A percentile compares a stretch with the other conserved stretches of the same genome.
These are phyloP conservation scores for Bungarus multicinctus DNA, from an alignment of 2,113 vertebrate genomes.

Conservation along the genomic window DNA sequence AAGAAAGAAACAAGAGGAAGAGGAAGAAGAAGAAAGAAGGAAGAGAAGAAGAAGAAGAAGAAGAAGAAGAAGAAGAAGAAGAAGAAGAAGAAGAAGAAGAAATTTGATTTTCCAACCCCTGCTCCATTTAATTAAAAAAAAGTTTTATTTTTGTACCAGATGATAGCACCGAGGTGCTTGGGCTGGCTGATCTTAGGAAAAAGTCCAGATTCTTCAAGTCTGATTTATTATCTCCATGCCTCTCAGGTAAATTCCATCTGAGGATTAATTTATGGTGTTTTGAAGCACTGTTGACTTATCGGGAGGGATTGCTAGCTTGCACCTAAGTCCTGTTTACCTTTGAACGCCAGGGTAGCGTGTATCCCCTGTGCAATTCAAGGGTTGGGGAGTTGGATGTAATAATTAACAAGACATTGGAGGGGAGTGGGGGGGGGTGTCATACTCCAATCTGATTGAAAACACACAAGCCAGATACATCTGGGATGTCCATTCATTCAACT, in stretches of 20 bases:
- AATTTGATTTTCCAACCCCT: no score
- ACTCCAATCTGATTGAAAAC: slow-evolving; percentile 59
- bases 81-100: no score
- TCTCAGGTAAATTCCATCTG: slow-evolving; percentile 51
- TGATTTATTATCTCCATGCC: slow-evolving; percentile 64
- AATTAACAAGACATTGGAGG: slow-evolving; percentile 60
- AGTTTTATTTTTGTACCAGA: no score
- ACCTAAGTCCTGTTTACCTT: slow-evolving; percentile 68
- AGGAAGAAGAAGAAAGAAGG: no score
- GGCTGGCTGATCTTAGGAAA: slow-evolving; percentile 26
- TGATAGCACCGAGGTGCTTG: not conserved
- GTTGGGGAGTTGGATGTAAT: slow-evolving; percentile 29
- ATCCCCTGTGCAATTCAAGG: slow-evolving; percentile 59
- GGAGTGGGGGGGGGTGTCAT: slow-evolving; percentile 32
- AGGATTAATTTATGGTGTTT: slow-evolving; percentile 70
- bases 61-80: no score
- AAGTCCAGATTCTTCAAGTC: slow-evolving; percentile 45
- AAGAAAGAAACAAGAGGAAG: no score
- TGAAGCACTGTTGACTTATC: slow-evolving; percentile 69
- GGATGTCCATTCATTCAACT: slow-evolving; percentile 43
- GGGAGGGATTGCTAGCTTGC: slow-evolving; percentile 53
- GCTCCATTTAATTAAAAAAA: no score
- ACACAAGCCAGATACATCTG: slow-evolving; percentile 64
- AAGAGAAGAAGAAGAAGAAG: no score
- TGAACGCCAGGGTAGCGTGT: slow-evolving; percentile 63